Base-by-base conservation (phyloP, 2,797 vertebrate genomes). In the Odontamblyopus rebecca region DNA sequence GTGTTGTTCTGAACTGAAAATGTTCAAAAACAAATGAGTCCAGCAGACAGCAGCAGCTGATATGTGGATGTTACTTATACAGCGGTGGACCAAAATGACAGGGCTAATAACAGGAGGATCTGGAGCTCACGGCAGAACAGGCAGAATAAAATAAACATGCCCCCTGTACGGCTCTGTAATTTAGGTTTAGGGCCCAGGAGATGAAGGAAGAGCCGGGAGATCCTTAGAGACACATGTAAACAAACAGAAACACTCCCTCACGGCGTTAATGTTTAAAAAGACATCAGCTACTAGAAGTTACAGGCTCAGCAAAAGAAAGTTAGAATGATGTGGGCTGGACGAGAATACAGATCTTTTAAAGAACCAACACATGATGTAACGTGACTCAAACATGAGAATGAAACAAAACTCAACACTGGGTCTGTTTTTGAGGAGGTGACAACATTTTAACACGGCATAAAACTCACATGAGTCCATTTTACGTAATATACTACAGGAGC, bases 51-150 rank as follows among this genome's bases (percentile, higher is more conserved):
- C 13, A 12, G 70, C 69, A 18, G n/a, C 61, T 77, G 76, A 68
- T 67, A 76, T 83, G 72, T 53, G 70, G 75, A 68, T 27, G 64
- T 79, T 73, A 62, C 78, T 80, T 79, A 65, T 60, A 73, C 77
- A 86, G 26, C 5, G n/a, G 59, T 59, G 61, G 41, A 74, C 73
- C 80, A 51, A 83, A 90, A 90, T 85, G 80, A 88, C 82, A 78
- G 79, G 50, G 82, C 88, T 90, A 90, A 92, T 90, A 86, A 84
- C 84, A 82, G 18, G 75, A 91, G 87, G 79, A 82, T 82, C 89
- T 76, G 83, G 86, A 80, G 82, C 85, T 79, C 83, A 70, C 76
- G 80, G 81, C 62, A 50, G 74, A 50, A 69, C 82, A 73, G 77
- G 68, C 67, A 71, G 77, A 70, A 85, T 76, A 84, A 88, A 86